These are phyloP conservation scores for Stenolophus ochropezus DNA, from an alignment of 2,888 invertebrate species.

Conservation along the genomic window DNA sequence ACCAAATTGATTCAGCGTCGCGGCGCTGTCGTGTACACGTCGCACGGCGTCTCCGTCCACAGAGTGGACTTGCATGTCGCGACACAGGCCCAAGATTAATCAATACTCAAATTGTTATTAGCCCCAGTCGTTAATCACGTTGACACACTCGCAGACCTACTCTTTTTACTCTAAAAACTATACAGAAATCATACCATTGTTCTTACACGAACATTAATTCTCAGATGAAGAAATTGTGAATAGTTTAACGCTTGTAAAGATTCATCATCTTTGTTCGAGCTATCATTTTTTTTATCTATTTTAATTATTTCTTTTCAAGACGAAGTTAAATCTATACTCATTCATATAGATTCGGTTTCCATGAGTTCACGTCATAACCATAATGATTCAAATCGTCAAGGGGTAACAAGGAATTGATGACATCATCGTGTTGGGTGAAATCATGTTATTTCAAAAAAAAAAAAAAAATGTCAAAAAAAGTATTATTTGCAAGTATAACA, in stretches of 20 bases:
- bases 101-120: slow-evolving; percentile 69
- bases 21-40: slow-evolving; percentile 13
- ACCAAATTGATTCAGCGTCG: slow-evolving; percentile 48
- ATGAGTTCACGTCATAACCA: too few species aligned
- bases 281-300: neutral
- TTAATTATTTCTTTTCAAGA: neutral
- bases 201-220: neutral
- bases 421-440: too few species aligned
- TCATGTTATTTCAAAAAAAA: too few species aligned
- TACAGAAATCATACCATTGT: neutral
- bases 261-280: neutral
- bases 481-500: too few species aligned
- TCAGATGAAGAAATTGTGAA: neutral
- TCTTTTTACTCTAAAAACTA: neutral
- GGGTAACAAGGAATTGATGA: too few species aligned
- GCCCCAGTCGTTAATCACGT: slow-evolving; percentile 70
- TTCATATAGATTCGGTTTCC: too few species aligned
- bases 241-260: neutral
- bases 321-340: too few species aligned
- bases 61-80: slow-evolving; percentile 67
- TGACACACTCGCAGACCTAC: slow-evolving; percentile 47
- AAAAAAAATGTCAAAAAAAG: too few species aligned
- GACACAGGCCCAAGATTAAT: slow-evolving; percentile 65
- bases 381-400: too few species aligned
- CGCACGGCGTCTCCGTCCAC: neutral